Evolutionary conservation across 2,113 vertebrate genomes (phyloP), one percentile per base, ranked within the genome.

Genomic region (Tretioscincus oriximinensis): DNA sequence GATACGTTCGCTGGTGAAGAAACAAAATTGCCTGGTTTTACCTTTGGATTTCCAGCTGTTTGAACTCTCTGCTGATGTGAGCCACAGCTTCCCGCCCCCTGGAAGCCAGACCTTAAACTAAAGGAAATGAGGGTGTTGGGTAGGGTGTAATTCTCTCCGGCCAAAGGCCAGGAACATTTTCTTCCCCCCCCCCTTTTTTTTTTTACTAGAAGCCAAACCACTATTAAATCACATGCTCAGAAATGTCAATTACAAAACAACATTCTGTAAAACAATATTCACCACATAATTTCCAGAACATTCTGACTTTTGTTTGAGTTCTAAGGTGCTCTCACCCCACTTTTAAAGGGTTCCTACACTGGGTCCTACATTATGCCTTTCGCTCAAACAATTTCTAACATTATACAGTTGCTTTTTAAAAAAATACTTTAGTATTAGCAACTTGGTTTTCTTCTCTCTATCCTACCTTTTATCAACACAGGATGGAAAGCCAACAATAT

Each of bases 81-180:
- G 0, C 49, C n/a, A 87, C 85, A 92, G 74, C 78, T 70, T 85
- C 67, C 54, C 72, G n/a, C 61, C 81, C 85, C 88, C 86, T 77
- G 82, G 80, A 90, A 87, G 82, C 81, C n/a, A 63, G 84, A 29
- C 65, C 78, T 88, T 24, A 81, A 81, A 84, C 0, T 12, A 86
- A 86, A 92, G 86, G 87, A 92, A 92, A 86, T 90, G 54, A 80
- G 82, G 75, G 80, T 87, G 81, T 87, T 89, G 88, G 88, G 87
- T 90, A 86, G 80, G 77, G 61, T 86, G 86, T 90, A 78, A 58
- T 86, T 76, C 81, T 74, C 65, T 69, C 81, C 78, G 90, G 90
- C 90, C 91, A 92, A 91, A 86, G 82, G 83, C 84, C 81, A 83
- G 84, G 79, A 92, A 81, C 87, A 89, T 85, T 91, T 92, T 92